Evolutionary conservation across 2,888 invertebrate species (phyloP), one percentile per base, ranked within the genome.

Genomic region (Leucophenga maculata): DNA sequence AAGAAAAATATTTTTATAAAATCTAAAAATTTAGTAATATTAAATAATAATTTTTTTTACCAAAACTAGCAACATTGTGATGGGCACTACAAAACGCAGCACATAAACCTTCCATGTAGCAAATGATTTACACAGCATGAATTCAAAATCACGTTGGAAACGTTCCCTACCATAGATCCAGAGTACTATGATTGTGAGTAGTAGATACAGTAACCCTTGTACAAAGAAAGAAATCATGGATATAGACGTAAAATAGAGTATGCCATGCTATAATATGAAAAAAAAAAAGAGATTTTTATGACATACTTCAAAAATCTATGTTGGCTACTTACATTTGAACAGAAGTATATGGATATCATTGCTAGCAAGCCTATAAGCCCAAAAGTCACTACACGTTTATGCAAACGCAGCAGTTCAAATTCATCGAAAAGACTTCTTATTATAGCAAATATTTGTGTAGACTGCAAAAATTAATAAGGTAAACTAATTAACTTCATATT

Each of bases 141-240:
- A 94, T 77, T 92, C 90, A 0, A 94, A 88, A 81, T 94, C 94
- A 14, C 90, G 87, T 52, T 91, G 90, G 68, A 94, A 91, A 67
- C 90, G 90, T 6, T 89, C 86, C 1, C 91, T 89, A 77, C 96
- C 97, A 82, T 97, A 96, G 44, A 93, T 92, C 93, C 95, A 96
- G 1, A 94, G 92, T 0, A 96, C 92, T 2, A 94, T 93, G 57
- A 94, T 86, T n/a, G 95, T 91, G 86, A 97, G 95, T 68, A 95
- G 90, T 6, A 94, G 67, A 44, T 87, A 86, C 13, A 87, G 71
- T 3, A 81, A 0, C n/a, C 79, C 78, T 68, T 86, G 85, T 0
- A 75, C 78, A 8, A 85, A 64, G 1, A 82, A 69, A 0, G 80
- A 67, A 66, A 80, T 78, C 48, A 77, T 32, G 0, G 75, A 62